These are phyloP conservation scores for Drosophila cognata DNA, from an alignment of 2,888 invertebrate species.

Conservation along the genomic window DNA sequence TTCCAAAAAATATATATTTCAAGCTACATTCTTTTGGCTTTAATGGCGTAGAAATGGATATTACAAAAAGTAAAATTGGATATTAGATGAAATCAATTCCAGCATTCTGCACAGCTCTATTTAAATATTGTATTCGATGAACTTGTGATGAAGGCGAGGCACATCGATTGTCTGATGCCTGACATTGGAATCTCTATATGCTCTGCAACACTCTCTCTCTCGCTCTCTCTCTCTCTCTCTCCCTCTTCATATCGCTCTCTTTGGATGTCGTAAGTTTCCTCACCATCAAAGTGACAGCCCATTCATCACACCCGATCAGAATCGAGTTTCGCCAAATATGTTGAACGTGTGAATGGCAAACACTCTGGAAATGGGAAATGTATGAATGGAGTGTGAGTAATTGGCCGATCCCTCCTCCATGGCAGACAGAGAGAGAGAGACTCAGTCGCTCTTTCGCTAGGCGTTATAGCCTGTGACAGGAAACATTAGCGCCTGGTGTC, in stretches of 20 bases:
- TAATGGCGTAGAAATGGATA: neutral
- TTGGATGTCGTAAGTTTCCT: conserved; percentile 5
- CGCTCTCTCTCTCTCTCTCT: neutral
- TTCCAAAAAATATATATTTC: neutral
- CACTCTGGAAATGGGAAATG: conserved; percentile 13
- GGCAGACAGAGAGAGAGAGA: neutral
- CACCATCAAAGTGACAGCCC: conserved; percentile 60
- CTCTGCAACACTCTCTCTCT: neutral
- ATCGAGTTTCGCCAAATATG: conserved; percentile 49
- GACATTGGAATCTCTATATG: neutral
- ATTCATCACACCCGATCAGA: conserved; percentile 67
- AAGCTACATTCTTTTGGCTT: neutral
- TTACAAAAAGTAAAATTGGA: neutral
- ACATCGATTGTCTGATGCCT: neutral
- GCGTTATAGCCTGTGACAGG: conserved; percentile 59
- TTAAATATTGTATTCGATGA: neutral
- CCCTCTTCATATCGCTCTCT: neutral
- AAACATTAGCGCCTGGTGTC: conserved; percentile 68
- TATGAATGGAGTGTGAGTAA: conserved; percentile 50
- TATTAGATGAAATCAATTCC: neutral
- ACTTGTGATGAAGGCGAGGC: neutral
- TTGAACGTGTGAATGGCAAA: conserved; percentile 58
- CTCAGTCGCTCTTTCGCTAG: conserved; percentile 8
- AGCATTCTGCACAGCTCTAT: neutral
- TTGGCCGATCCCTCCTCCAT: conserved; percentile 54